phyloP scores from a whole-genome alignment of 2,797 vertebrate species.

The Acomys russatus region DNA sequence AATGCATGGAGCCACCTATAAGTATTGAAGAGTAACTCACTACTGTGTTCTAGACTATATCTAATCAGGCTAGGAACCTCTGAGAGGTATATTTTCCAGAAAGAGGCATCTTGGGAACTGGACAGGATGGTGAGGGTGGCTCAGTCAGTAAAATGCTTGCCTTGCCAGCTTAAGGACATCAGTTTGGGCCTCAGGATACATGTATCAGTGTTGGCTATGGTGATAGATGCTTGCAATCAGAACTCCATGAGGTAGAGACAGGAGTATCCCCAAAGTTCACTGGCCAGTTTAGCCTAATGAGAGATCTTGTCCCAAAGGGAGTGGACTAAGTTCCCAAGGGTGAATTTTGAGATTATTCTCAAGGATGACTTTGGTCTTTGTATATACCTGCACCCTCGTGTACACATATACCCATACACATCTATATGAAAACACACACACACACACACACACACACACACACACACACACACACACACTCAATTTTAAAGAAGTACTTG shows the following conservation, averaged over 20 bases:
- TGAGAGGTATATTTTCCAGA: not conserved
- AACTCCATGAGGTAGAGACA: not conserved
- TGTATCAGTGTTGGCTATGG: not conserved
- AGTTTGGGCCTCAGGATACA: not conserved
- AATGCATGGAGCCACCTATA: not conserved
- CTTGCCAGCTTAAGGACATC: not conserved
- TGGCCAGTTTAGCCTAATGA: not conserved
- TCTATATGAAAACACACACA: not conserved
- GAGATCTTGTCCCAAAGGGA: not conserved
- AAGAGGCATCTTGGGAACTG: not conserved
- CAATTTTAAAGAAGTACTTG: not conserved
- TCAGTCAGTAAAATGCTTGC: not conserved
- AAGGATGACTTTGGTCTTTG: not conserved
- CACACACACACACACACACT: not conserved
- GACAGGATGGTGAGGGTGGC: no score
- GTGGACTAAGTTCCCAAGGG: not conserved
- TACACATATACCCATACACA: not conserved
- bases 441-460: not conserved
- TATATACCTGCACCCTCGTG: not conserved
- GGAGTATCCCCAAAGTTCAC: not conserved
- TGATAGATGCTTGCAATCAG: not conserved
- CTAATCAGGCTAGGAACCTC: constrained; percentile 1
- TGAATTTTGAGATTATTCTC: not conserved
- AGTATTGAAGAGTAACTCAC: not conserved
- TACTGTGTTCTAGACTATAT: not conserved